These are phyloP conservation scores for Pseudorectes ferrugineus DNA, from an alignment of 2,113 vertebrate genomes.

Conservation along the genomic window DNA sequence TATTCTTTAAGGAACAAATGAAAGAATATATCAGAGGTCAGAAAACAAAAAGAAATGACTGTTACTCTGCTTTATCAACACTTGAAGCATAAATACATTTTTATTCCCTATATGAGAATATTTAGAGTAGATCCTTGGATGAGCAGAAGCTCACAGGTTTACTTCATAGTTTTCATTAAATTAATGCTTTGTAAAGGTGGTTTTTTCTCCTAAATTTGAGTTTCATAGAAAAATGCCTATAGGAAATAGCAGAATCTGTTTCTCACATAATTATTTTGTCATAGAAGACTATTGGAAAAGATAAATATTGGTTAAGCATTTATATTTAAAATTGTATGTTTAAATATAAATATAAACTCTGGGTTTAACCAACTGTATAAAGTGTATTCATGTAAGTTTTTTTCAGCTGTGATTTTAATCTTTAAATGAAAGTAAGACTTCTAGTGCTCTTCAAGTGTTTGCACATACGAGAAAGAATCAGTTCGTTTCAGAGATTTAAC, in stretches of 20 bases:
- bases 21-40: neutral
- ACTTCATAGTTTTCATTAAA: neutral
- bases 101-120: neutral
- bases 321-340: neutral
- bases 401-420: neutral
- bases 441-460: neutral
- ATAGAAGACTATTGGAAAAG: neutral
- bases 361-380: neutral
- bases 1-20: neutral
- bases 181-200: neutral
- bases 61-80: neutral
- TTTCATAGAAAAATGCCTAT: neutral
- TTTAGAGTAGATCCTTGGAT: neutral
- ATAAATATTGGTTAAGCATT: rapidly evolving
- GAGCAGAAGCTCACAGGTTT: neutral
- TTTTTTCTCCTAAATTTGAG: neutral
- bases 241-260: neutral
- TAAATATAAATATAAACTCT: neutral
- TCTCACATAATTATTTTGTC: neutral
- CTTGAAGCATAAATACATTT: neutral
- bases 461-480: neutral
- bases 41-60: neutral
- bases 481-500: neutral
- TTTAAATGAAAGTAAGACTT: neutral
- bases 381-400: neutral